These are phyloP conservation scores for Callopanchax toddi DNA, from an alignment of 2,113 vertebrate genomes.

Conservation along the genomic window DNA sequence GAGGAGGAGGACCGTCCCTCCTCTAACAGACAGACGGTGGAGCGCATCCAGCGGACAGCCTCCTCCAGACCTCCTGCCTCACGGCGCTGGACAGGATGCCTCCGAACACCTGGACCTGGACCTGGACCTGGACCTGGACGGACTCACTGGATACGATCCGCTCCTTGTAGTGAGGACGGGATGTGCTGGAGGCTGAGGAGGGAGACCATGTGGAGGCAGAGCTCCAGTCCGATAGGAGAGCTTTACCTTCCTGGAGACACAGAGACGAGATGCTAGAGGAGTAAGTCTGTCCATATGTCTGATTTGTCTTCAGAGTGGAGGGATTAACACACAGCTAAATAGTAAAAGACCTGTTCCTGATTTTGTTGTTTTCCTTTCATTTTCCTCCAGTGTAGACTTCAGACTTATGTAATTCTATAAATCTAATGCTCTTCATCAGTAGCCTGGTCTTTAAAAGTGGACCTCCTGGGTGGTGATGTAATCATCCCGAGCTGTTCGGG, in stretches of 20 bases:
- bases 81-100: constrained; percentile 33
- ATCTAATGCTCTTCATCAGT: too few relatives aligned
- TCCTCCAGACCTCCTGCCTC: too few relatives aligned
- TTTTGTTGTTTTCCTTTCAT: too few relatives aligned
- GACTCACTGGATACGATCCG: constrained; percentile 9
- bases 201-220: constrained; percentile 53
- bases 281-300: constrained; percentile 61
- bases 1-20: too few relatives aligned
- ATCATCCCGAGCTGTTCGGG: constrained; percentile 39
- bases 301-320: too few relatives aligned
- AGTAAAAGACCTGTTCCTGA: too few relatives aligned
- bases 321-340: too few relatives aligned
- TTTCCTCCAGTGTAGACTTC: too few relatives aligned
- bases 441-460: neutral
- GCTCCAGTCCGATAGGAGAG: constrained; percentile 8
- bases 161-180: constrained; percentile 40
- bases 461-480: constrained; percentile 53
- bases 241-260: constrained; percentile 42
- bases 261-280: constrained; percentile 77
- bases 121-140: constrained; percentile 11
- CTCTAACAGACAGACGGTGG: constrained; percentile 2
- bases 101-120: constrained; percentile 28
- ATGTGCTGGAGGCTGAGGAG: constrained; percentile 69
- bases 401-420: too few relatives aligned
- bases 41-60: constrained; percentile 4